These are phyloP conservation scores for Terrapene triunguis DNA, from an alignment of 2,113 vertebrate genomes.

Conservation along the genomic window DNA sequence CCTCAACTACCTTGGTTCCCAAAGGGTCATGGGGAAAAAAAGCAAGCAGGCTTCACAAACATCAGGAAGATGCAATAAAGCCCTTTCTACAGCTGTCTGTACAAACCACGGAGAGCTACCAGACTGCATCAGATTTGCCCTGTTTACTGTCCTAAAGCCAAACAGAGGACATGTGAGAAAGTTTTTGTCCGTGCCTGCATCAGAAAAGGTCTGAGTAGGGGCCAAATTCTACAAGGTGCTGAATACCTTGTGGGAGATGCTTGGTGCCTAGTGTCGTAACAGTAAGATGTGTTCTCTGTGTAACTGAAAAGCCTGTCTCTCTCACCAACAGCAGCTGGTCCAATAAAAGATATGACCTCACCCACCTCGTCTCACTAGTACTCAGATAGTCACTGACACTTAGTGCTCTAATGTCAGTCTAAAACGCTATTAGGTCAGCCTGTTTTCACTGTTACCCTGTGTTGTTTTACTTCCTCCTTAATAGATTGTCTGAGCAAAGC, in stretches of 20 bases:
- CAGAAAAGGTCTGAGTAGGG: neutral
- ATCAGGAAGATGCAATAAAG: constrained; percentile 65
- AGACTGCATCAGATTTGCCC: constrained; percentile 31
- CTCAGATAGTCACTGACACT: neutral
- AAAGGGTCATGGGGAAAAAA: constrained; percentile 35
- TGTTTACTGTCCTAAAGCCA: constrained; percentile 61
- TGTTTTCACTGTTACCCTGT: neutral
- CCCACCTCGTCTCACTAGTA: neutral
- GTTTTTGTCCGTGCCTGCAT: neutral
- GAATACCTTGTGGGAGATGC: neutral
- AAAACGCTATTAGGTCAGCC: neutral
- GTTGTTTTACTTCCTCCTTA: neutral
- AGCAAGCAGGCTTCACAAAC: constrained; percentile 58
- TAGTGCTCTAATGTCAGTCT: neutral
- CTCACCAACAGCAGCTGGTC: neutral
- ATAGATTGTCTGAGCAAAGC: fast-evolving
- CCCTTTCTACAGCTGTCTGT: constrained; percentile 64
- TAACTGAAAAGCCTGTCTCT: neutral
- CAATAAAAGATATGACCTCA: neutral
- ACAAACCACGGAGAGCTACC: constrained; percentile 54
- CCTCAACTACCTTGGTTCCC: fast-evolving
- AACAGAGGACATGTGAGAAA: constrained; percentile 21
- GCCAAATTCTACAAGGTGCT: neutral
- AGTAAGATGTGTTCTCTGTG: neutral
- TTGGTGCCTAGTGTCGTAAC: neutral